Evolutionary conservation across 2,113 vertebrate genomes (phyloP).

Genomic region (Platysteira castanea): DNA sequence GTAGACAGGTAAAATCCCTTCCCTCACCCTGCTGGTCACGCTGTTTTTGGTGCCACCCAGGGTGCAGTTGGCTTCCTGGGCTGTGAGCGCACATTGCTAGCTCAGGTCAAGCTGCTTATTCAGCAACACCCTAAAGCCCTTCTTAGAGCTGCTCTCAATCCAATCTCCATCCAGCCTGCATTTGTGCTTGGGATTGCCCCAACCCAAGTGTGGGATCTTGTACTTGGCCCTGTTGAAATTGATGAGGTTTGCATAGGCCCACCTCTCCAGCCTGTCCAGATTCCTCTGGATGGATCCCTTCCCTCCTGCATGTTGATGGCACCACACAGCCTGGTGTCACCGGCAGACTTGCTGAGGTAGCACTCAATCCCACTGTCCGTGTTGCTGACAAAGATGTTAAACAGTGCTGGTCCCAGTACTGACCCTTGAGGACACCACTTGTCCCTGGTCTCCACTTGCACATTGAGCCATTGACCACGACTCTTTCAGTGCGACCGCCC

Average conservation of each 20-base stretch:
- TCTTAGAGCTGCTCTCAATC: not conserved
- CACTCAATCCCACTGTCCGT: fast-evolving
- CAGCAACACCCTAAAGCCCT: not conserved
- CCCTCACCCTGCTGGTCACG: fast-evolving
- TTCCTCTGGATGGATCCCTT: not conserved
- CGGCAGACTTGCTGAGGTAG: not conserved
- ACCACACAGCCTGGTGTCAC: not conserved
- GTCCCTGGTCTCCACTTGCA: not conserved
- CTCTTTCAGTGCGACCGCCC: not conserved
- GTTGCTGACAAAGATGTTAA: not conserved
- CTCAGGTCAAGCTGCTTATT: not conserved
- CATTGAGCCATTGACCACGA: not conserved
- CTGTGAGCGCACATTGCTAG: fast-evolving
- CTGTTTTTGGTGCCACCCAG: not conserved
- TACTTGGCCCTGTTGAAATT: not conserved
- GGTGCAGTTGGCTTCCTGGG: not conserved
- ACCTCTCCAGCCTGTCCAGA: not conserved
- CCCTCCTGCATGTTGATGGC: not conserved
- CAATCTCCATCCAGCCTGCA: not conserved
- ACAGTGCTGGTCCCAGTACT: too few species aligned
- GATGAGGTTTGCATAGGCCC: not conserved
- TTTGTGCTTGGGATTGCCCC: not conserved
- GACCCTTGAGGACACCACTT: not conserved
- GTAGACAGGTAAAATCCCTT: not conserved
- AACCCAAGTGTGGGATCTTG: not conserved